A percentile compares a stretch with the other conserved stretches of the same genome.
Conservation (phyloP, 2,797 vertebrate genomes). For the Apodemus agrarius region DNA sequence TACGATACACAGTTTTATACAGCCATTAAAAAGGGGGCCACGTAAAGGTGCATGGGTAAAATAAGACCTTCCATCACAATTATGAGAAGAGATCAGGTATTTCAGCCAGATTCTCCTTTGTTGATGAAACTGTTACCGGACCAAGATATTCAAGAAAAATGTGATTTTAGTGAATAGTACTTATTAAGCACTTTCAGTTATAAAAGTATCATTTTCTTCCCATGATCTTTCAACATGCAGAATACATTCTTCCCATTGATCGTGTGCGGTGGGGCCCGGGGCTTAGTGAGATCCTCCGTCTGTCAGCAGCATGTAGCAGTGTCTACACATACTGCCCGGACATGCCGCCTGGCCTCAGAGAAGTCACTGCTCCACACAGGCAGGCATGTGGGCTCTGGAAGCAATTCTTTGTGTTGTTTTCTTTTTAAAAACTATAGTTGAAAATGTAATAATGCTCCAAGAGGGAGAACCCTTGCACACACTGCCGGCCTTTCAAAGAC, state of each 20-base stretch:
- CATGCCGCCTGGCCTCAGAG: not conserved
- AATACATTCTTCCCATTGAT: slow-evolving; percentile 60
- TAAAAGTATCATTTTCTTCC: slow-evolving; percentile 69
- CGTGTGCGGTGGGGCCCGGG: not conserved
- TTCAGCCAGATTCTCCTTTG: slow-evolving; percentile 20
- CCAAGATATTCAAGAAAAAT: slow-evolving; percentile 49
- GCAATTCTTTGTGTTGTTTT: slow-evolving; percentile 75
- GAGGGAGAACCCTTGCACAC: not conserved
- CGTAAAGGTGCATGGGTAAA: not conserved
- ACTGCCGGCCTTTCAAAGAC: slow-evolving; percentile 49
- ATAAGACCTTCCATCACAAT: not conserved
- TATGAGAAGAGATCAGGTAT: not conserved
- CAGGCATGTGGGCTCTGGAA: slow-evolving; percentile 71
- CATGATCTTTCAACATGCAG: slow-evolving; percentile 61
- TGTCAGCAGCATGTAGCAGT: not conserved
- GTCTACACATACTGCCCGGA: not conserved
- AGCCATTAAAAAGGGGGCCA: not conserved
- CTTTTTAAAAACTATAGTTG: slow-evolving; percentile 58
- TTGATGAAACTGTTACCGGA: slow-evolving; percentile 41
- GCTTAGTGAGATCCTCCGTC: not conserved
- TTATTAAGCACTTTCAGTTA: slow-evolving; percentile 66
- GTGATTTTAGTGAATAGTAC: slow-evolving; percentile 61
- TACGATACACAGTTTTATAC: not conserved
- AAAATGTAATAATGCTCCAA: slow-evolving; percentile 65
- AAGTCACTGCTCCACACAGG: slow-evolving; percentile 35